Evolutionary conservation across 1,140 invertebrate genomes (phyloP), one percentile per base, ranked within the genome.

Genomic region (Camponotus pennsylvanicus): DNA sequence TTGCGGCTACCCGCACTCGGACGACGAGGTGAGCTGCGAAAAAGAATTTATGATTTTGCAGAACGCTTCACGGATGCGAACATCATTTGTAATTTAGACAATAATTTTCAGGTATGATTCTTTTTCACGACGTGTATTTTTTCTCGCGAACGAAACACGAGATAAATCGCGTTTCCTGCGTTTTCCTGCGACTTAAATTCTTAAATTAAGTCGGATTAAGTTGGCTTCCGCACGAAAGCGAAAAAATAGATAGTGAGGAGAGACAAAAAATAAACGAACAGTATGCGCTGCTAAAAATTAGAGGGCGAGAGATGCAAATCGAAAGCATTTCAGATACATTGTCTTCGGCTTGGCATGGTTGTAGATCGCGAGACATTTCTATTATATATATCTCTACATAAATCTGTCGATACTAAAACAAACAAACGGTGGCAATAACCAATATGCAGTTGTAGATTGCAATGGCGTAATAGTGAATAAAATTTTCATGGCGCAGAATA

Each of bases 401-500:
- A 88, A 89, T 89, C 87, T 86, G 55, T 57, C 87, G n/a, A 11
- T 63, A 27, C 42, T 89, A 71, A 83, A 69, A 78, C 69, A n/a
- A 69, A 85, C 69, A n/a, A 64, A 32, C 63, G 71, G 52, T 83
- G 76, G 79, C 77, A 90, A 90, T 92, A 92, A 92, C 87, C 90
- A 90, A 92, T 92, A 92, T 85, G 78, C 86, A 89, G 78, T 88
- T 80, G 87, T 92, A 92, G 90, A 93, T 93, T 90, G 90, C 76
- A 67, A 27, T 40, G 86, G 87, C 86, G 92, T 93, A 93, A 93
- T 92, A 88, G 91, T 59, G 89, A 86, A 92, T 93, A 86, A 92
- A 94, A 94, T 94, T 94, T 94, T 93, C 91, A 93, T 93, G 88
- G 88, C 90, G 66, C 80, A 80, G 88, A 91, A 93, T 92, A 93